Percentiles rank a stretch among this genome's conserved stretches.
These are phyloP conservation scores for Drosophila mimica DNA, from an alignment of 2,888 invertebrate species.

Conservation along the genomic window DNA sequence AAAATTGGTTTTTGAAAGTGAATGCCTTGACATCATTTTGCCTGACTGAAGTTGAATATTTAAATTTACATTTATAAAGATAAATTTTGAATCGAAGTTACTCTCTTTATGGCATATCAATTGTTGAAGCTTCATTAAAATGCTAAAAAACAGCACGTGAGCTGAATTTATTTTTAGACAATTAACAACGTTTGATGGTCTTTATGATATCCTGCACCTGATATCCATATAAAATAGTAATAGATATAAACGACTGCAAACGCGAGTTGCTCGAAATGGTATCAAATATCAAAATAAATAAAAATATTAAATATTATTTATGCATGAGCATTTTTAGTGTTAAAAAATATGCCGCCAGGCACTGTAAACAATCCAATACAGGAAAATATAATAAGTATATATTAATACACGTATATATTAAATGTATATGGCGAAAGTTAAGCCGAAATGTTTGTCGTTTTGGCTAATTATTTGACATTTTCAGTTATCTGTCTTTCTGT, in stretches of 20 bases:
- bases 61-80: slow-evolving; percentile 47
- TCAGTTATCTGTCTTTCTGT: slow-evolving; percentile 24
- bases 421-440: slow-evolving; percentile 45
- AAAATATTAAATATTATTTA: slow-evolving; percentile 51
- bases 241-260: slow-evolving; percentile 19
- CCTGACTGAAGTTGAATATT: slow-evolving; percentile 22
- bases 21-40: slow-evolving; percentile 73
- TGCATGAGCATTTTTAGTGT: slow-evolving; percentile 52
- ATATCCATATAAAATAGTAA: not conserved
- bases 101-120: slow-evolving; percentile 33
- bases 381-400: slow-evolving; percentile 8
- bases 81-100: slow-evolving; percentile 25
- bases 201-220: slow-evolving; percentile 9
- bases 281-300: slow-evolving; percentile 23
- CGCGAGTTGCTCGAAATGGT: slow-evolving; percentile 24
- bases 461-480: slow-evolving; percentile 39
- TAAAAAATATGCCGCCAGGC: slow-evolving; percentile 33
- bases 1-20: slow-evolving; percentile 70
- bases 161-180: slow-evolving; percentile 2
- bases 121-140: slow-evolving; percentile 28
- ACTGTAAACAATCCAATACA: slow-evolving; percentile 20
- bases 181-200: not conserved
- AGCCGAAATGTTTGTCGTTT: slow-evolving; percentile 20
- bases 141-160: slow-evolving; percentile 17
- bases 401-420: slow-evolving; percentile 2